A percentile compares a stretch with the other conserved stretches of the same genome.
Evolutionary conservation across 2,888 invertebrate genomes (phyloP).

Genomic region (Pterostichus niger): DNA sequence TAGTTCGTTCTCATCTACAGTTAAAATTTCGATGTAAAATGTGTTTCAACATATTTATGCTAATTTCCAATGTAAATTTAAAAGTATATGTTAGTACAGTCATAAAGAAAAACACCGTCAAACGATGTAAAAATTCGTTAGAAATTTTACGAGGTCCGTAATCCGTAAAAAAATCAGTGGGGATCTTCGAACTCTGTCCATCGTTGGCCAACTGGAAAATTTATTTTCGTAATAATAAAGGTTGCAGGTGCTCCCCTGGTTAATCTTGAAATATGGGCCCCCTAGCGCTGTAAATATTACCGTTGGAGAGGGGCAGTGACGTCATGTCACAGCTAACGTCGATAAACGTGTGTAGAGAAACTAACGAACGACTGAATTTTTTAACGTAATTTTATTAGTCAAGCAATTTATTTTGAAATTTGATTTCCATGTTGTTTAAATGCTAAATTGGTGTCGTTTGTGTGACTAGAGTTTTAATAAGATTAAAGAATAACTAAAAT

Average conservation of each 20-base stretch:
- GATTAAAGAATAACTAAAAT: constrained; percentile 18
- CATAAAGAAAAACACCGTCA: neutral
- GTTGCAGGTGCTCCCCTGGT: constrained; percentile 60
- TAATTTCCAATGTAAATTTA: too few species aligned
- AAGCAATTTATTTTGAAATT: constrained; percentile 52
- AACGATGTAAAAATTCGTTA: neutral
- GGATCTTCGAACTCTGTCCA: constrained; percentile 37
- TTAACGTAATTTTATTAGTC: constrained; percentile 48
- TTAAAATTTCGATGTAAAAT: too few species aligned
- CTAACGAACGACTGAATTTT: constrained; percentile 47
- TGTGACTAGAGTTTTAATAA: constrained; percentile 29
- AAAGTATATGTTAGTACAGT: too few species aligned
- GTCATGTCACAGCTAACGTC: constrained; percentile 41
- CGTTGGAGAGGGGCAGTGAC: constrained; percentile 33
- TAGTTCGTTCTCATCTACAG: too few species aligned
- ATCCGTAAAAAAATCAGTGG: constrained; percentile 55
- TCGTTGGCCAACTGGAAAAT: constrained; percentile 30
- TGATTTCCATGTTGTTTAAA: constrained; percentile 53
- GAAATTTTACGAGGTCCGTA: constrained; percentile 28
- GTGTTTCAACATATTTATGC: too few species aligned
- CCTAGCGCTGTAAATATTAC: constrained; percentile 65
- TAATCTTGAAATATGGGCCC: constrained; percentile 66
- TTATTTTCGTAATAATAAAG: constrained; percentile 66
- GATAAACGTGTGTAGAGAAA: constrained; percentile 42
- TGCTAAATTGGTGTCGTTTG: constrained; percentile 51